phyloP scores from a whole-genome alignment of 2,888 invertebrate genomes.

The Netelia inedita region DNA sequence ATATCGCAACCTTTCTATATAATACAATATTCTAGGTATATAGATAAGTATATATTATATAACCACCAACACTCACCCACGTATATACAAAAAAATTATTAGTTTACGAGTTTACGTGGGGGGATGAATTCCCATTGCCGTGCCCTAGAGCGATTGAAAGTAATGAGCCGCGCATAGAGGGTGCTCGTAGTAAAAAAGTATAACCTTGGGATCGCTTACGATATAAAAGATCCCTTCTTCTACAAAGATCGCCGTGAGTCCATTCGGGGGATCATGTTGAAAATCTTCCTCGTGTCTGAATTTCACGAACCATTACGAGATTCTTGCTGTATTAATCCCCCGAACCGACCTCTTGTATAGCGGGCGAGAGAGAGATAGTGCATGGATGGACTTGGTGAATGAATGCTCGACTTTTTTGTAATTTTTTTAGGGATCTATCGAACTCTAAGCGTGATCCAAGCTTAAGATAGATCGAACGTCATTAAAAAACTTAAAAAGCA shows the following conservation, averaged over 20 bases:
- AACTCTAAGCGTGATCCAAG: too few relatives aligned
- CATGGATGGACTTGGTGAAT: too few relatives aligned
- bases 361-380: too few relatives aligned
- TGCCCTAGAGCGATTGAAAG: conserved; percentile 81
- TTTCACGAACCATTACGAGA: conserved; percentile 42
- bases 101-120: conserved; percentile 59
- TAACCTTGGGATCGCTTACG: conserved; percentile 68
- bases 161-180: conserved; percentile 80
- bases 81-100: conserved; percentile 79
- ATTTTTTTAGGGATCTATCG: too few relatives aligned
- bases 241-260: conserved; percentile 8
- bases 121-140: conserved; percentile 40
- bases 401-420: too few relatives aligned
- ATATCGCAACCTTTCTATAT: conserved; percentile 72
- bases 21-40: conserved; percentile 1
- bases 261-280: conserved; percentile 46
- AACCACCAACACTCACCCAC: neutral
- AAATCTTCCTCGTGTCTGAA: conserved; percentile 24
- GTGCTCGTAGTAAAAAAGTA: conserved; percentile 58
- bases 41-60: neutral
- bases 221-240: conserved; percentile 48
- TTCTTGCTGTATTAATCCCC: conserved; percentile 56
- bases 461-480: too few relatives aligned
- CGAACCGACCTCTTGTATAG: neutral
- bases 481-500: too few relatives aligned